These are phyloP conservation scores for Bombus pascuorum DNA, from an alignment of 1,140 invertebrate genomes.

Conservation along the genomic window DNA sequence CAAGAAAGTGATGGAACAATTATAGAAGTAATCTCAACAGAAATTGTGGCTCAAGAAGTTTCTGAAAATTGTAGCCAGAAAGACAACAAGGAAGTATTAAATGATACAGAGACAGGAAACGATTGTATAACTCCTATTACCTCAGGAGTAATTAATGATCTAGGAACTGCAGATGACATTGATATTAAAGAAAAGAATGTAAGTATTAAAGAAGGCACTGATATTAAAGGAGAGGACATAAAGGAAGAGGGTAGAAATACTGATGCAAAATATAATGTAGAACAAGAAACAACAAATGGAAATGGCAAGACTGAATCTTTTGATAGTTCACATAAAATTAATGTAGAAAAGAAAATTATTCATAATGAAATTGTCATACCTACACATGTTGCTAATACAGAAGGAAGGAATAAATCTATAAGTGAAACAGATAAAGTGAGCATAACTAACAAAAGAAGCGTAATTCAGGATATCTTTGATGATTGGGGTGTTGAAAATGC, in stretches of 20 bases:
- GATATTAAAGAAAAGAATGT: too few relatives aligned
- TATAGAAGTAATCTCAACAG: constrained; percentile 59
- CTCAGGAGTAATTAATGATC: not conserved
- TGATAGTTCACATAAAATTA: constrained; percentile 8
- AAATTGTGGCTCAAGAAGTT: constrained; percentile 40
- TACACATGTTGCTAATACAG: not conserved
- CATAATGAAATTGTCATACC: not conserved
- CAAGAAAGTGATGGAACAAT: constrained; percentile 49
- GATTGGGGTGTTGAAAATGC: constrained; percentile 79
- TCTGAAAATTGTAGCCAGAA: constrained; percentile 11
- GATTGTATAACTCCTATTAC: constrained; percentile 19
- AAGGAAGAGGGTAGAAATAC: not conserved
- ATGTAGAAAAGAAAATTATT: not conserved
- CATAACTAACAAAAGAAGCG: constrained; percentile 72
- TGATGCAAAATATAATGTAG: not conserved
- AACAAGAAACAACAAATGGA: not conserved
- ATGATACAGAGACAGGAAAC: not conserved
- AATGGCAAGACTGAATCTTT: constrained; percentile 23
- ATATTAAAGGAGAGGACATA: not conserved
- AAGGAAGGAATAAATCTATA: constrained; percentile 8
- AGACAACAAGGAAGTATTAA: not conserved
- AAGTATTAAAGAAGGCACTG: not conserved
- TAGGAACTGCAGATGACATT: not conserved
- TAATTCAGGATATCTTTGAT: constrained; percentile 80
- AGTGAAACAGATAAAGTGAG: constrained; percentile 3